These are phyloP conservation scores for Typhlichthys eigenmanni DNA, from an alignment of 2,797 vertebrate species.

Conservation along the genomic window DNA sequence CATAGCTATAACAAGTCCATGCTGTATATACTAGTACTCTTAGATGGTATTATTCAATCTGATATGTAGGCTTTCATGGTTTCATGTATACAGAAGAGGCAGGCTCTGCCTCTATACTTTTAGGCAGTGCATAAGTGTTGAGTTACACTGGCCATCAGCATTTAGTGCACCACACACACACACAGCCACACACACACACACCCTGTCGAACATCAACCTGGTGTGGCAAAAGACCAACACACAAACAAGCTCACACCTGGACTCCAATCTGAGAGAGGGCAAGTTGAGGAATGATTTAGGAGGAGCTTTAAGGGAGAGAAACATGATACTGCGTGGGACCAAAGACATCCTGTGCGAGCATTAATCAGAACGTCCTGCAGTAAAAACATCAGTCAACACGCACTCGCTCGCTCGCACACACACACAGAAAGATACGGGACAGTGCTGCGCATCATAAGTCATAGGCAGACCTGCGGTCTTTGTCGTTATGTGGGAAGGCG, in stretches of 20 bases:
- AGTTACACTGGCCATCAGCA: slow-evolving; percentile 35
- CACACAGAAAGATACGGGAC: slow-evolving; percentile 24
- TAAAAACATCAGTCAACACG: slow-evolving; percentile 57
- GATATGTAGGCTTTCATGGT: too few species aligned
- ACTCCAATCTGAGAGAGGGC: slow-evolving; percentile 31
- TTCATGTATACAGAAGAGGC: too few species aligned
- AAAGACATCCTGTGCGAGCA: slow-evolving; percentile 58
- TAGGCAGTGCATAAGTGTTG: slow-evolving; percentile 20
- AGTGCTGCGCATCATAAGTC: slow-evolving; percentile 50
- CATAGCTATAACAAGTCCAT: too few species aligned
- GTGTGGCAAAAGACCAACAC: not conserved
- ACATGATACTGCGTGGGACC: slow-evolving; percentile 48
- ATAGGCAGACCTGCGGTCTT: not conserved
- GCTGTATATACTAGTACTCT: too few species aligned
- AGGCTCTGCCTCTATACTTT: too few species aligned
- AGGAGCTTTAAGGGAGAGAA: slow-evolving; percentile 51
- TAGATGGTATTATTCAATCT: too few species aligned
- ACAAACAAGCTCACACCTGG: slow-evolving; percentile 35
- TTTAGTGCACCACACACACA: slow-evolving; percentile 18
- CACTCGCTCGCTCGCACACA: not conserved
- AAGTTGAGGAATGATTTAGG: slow-evolving; percentile 50
- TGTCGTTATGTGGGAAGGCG: not conserved
- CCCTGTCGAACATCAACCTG: not conserved
- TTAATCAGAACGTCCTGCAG: slow-evolving; percentile 42
- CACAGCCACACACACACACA: not conserved